These are phyloP conservation scores for Conus canariensis DNA, from an alignment of 2,888 invertebrate genomes.

Conservation along the genomic window DNA sequence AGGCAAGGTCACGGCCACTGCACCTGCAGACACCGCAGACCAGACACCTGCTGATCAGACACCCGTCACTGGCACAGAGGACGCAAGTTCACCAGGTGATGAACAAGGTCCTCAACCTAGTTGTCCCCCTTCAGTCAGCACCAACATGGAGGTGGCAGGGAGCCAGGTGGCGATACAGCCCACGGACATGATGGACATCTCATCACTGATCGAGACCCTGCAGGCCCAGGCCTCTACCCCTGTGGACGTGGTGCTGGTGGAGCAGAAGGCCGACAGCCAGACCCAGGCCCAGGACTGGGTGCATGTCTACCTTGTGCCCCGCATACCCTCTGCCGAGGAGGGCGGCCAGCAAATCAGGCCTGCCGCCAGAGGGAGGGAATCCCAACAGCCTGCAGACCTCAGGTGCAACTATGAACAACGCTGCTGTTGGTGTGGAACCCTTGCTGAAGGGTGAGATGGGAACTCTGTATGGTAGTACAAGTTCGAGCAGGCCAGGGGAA, in stretches of 20 bases:
- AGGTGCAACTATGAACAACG: neutral
- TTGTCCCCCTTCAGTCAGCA: neutral
- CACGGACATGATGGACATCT: neutral
- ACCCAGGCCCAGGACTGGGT: conserved; percentile 58
- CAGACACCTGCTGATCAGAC: neutral
- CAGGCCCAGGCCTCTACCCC: conserved; percentile 17
- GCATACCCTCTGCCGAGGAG: neutral
- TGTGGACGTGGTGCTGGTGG: conserved; percentile 59
- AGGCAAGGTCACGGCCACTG: neutral
- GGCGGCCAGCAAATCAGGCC: neutral
- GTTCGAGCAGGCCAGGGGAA: neutral
- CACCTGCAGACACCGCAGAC: neutral
- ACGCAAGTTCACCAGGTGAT: neutral
- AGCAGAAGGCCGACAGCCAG: conserved; percentile 50
- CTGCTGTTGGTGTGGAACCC: neutral
- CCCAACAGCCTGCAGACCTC: neutral
- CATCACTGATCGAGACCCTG: neutral
- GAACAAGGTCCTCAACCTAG: neutral
- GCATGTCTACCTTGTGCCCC: conserved; percentile 63
- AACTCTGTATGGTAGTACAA: neutral
- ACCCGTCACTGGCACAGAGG: neutral
- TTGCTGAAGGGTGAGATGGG: neutral
- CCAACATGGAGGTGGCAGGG: neutral
- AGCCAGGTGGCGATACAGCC: neutral
- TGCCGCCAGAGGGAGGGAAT: neutral